Base-by-base conservation (phyloP, 2,113 vertebrate genomes). In the Coptodon rendalli region DNA sequence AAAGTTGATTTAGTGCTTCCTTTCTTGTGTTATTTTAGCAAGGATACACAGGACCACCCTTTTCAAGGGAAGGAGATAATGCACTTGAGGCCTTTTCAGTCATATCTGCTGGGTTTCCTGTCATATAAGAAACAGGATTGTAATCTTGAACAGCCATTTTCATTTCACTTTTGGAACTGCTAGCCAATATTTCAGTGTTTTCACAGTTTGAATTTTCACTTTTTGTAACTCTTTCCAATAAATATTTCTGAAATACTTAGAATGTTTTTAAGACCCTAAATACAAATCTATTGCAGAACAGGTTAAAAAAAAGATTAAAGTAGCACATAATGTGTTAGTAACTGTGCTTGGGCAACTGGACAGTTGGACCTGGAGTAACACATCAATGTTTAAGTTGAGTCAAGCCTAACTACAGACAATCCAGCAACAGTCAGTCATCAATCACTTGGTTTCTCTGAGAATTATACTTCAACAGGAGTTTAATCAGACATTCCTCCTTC, bases 271-370 rank as follows among this genome's bases (percentile, higher is more conserved):
- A 45, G 0, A 45, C 38, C 38, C 38, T 24, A 10, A 45, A 45
- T 45, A 0, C 0, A 71, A 27, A 71, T 73, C 38, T 6, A 16
- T 24, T 43, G 9, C 38, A 73, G 66, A 3, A 24, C 5, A 16
- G 38, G 38, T 43, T 71, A 71, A 71, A 71, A 73, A 43, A 68
- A 66, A 66, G n/a, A 61, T 4, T 71, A 7, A 43, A 45, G 38
- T 27, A 45, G 68, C 38, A 4, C 9, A 27, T 3, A 0, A 3
- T 45, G 68, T 45, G 38, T 73, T 43, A 27, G 68, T 73, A 73
- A 45, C 13, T 10, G 38, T 73, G 66, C 12, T 43, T 27, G n/a
- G 13, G 38, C 66, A 73, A 73, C 66, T 0, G 66, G 22, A 73
- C 66, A 45, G 38, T 10, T 73, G 38, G 38, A 73, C 22, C n/a